Evolutionary conservation across 2,888 invertebrate genomes (phyloP).

Genomic region (Eupithecia tripunctaria): DNA sequence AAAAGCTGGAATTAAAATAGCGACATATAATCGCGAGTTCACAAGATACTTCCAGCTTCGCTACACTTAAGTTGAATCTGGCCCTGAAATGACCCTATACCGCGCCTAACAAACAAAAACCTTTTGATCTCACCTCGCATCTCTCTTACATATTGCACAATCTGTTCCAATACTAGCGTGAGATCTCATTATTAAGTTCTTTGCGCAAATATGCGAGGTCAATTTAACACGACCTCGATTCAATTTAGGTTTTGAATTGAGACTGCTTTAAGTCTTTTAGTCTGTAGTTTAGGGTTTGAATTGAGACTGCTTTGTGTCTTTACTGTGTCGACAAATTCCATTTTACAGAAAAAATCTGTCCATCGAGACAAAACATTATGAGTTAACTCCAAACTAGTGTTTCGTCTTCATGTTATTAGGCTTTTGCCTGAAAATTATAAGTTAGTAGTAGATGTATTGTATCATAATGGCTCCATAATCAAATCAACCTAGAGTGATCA

Average conservation of each 20-base stretch:
- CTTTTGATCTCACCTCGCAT: neutral
- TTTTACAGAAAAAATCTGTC: neutral
- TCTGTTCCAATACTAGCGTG: constrained; percentile 35
- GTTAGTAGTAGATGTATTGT: neutral
- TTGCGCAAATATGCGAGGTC: constrained; percentile 31
- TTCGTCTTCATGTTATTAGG: neutral
- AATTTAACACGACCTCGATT: constrained; percentile 29
- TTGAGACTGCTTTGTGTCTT: constrained; percentile 6
- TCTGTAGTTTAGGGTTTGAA: constrained; percentile 21
- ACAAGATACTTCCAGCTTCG: neutral
- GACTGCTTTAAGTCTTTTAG: neutral
- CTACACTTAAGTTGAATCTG: neutral
- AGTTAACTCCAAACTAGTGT: neutral
- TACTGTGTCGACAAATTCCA: neutral
- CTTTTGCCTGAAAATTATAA: neutral
- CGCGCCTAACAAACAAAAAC: neutral
- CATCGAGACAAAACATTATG: too few relatives aligned
- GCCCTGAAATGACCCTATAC: constrained; percentile 2
- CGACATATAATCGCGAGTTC: neutral
- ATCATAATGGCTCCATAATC: neutral
- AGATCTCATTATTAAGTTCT: constrained; percentile 40
- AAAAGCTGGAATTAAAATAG: neutral
- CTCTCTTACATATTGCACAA: constrained; percentile 24
- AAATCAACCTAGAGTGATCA: neutral
- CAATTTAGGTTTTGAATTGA: constrained; percentile 17